These are phyloP conservation scores for Gavialis gangeticus DNA, from an alignment of 2,113 vertebrate genomes.

Conservation along the genomic window DNA sequence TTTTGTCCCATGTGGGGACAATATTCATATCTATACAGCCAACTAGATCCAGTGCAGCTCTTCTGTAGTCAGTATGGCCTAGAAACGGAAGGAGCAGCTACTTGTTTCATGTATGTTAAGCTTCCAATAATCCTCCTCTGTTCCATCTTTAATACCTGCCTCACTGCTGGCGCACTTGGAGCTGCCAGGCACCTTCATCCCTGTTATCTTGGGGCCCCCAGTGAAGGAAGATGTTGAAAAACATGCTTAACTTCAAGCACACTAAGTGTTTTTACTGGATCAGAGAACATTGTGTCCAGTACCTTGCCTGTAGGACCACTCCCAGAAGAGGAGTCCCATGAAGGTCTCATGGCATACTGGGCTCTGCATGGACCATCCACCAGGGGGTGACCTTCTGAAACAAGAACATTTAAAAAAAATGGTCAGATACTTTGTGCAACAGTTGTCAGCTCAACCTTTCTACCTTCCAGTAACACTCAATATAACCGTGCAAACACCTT, in stretches of 20 bases:
- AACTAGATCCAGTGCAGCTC: background rate
- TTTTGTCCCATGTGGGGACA: no score
- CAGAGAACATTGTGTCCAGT: background rate
- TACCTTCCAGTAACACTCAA: background rate
- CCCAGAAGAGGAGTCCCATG: background rate
- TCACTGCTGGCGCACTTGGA: background rate
- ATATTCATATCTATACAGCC: background rate
- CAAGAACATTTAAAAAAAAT: background rate
- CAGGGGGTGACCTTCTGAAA: background rate
- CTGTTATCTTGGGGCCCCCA: background rate
- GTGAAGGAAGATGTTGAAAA: background rate
- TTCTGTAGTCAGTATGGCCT: background rate
- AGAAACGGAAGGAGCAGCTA: background rate
- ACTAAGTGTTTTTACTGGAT: background rate
- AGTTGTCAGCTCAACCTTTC: slow-evolving; percentile 3
- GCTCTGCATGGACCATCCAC: background rate
- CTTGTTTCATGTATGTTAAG: background rate
- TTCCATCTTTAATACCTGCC: background rate
- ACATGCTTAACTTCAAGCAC: background rate
- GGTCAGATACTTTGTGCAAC: background rate
- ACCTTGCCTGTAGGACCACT: background rate
- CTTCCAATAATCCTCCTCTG: background rate
- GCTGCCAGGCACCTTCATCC: background rate
- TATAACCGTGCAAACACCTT: slow-evolving; percentile 30
- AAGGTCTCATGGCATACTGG: background rate